phyloP scores from a whole-genome alignment of 2,797 vertebrate genomes.

The Oryzias dopingdopingensis region DNA sequence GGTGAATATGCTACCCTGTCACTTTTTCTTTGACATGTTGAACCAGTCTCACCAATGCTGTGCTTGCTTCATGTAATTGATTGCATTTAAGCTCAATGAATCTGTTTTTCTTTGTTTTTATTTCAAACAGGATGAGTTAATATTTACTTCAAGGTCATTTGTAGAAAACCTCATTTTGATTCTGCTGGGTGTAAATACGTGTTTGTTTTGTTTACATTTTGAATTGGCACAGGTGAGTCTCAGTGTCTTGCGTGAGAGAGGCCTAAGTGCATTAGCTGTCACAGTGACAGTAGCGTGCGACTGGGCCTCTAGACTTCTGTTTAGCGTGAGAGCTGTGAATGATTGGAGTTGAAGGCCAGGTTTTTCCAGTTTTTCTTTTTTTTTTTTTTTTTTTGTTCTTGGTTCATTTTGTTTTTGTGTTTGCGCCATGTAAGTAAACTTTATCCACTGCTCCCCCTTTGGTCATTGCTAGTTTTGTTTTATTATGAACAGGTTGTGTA shows the following conservation, averaged over 20 bases:
- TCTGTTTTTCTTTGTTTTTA: neutral
- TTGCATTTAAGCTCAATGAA: too few relatives aligned
- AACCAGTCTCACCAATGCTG: neutral
- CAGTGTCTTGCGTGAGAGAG: slow-evolving; percentile 73
- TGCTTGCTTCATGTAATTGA: neutral
- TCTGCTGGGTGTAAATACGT: neutral
- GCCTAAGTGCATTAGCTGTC: slow-evolving; percentile 65
- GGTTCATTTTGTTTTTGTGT: slow-evolving; percentile 57
- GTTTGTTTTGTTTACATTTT: slow-evolving; percentile 12
- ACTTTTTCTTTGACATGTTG: neutral
- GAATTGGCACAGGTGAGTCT: slow-evolving; percentile 15
- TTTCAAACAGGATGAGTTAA: neutral
- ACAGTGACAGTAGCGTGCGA: slow-evolving; percentile 79
- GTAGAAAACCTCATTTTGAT: neutral
- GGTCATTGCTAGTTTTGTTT: slow-evolving; percentile 34
- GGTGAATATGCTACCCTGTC: slow-evolving; percentile 1
- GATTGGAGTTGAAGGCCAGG: slow-evolving; percentile 77
- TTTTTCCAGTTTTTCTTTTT: slow-evolving; percentile 80
- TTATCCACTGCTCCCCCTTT: slow-evolving; percentile 36
- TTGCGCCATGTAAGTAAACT: slow-evolving; percentile 65
- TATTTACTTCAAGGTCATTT: neutral
- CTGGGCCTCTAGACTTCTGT: slow-evolving; percentile 63
- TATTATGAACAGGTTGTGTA: slow-evolving; percentile 16
- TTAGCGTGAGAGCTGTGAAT: slow-evolving; percentile 80
- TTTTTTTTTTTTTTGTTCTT: slow-evolving; percentile 55